Percentiles rank a stretch among this genome's conserved stretches.
Conservation (phyloP, 2,797 vertebrate genomes). For the Dendrocincla fuliginosa region DNA sequence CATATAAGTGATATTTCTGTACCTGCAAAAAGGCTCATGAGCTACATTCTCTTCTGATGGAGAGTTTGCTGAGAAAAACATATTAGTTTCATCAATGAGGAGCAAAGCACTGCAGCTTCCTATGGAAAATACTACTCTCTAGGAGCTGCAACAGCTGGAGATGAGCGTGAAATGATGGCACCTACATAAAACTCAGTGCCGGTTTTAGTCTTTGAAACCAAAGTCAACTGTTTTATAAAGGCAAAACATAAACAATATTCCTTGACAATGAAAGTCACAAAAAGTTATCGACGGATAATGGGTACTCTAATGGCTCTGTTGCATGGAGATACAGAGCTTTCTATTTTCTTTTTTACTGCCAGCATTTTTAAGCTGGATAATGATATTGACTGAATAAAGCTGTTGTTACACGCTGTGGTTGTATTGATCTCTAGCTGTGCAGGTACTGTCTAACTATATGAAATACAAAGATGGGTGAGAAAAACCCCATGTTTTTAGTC, state of each 20-base stretch:
- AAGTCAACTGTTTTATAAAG: not conserved
- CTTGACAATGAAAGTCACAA: not conserved
- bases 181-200: not conserved
- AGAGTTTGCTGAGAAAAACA: not conserved
- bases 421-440: not conserved
- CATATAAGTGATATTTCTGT: not conserved
- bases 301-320: not conserved
- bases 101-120: not conserved
- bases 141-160: not conserved
- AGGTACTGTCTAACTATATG: not conserved
- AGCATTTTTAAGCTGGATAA: not conserved
- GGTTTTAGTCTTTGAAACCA: not conserved
- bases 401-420: not conserved
- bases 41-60: not conserved
- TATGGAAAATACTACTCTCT: not conserved
- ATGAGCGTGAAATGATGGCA: not conserved
- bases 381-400: not conserved
- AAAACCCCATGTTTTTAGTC: fast-evolving
- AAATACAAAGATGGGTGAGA: not conserved
- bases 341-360: not conserved
- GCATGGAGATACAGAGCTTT: not conserved
- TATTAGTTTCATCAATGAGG: not conserved
- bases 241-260: not conserved
- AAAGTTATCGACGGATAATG: not conserved
- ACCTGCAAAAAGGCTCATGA: not conserved